Evolutionary conservation across 2,888 invertebrate genomes (phyloP).

Genomic region (Xanthia togata): DNA sequence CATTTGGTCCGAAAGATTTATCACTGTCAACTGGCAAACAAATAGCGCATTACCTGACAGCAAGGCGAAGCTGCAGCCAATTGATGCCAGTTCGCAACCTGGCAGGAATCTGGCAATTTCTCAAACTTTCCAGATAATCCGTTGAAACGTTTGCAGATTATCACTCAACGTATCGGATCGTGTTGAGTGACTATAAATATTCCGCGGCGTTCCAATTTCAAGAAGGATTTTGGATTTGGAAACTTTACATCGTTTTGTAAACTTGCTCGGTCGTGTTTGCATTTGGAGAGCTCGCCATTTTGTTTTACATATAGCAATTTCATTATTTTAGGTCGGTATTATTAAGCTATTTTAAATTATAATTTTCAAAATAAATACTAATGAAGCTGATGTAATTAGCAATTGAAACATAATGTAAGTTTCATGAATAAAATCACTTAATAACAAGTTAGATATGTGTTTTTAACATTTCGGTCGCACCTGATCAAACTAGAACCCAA

Average conservation of each 20-base stretch:
- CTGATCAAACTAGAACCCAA: neutral
- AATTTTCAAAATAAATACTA: neutral
- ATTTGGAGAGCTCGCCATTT: conserved; percentile 4
- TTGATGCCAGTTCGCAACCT: conserved; percentile 44
- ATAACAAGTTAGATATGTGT: neutral
- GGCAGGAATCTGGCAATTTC: conserved; percentile 39
- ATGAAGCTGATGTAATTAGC: neutral
- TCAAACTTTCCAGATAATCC: conserved; percentile 45
- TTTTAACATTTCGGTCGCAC: neutral
- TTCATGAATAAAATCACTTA: neutral
- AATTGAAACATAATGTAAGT: neutral
- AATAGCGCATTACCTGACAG: conserved; percentile 57
- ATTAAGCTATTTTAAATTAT: neutral
- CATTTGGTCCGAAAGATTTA: conserved; percentile 37
- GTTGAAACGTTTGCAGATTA: conserved; percentile 43
- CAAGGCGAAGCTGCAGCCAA: conserved; percentile 49
- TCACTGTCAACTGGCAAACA: conserved; percentile 57
- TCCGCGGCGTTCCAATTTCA: conserved; percentile 36
- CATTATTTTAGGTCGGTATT: neutral
- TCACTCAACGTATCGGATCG: conserved; percentile 34
- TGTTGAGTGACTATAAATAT: conserved; percentile 43
- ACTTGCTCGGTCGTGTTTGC: conserved; percentile 15
- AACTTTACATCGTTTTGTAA: conserved; percentile 44
- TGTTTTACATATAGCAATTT: neutral
- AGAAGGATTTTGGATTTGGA: conserved; percentile 51